Percentiles rank a stretch among this genome's conserved stretches.
Conservation (phyloP, 1,140 invertebrate genomes). For the Uloborus diversus region DNA sequence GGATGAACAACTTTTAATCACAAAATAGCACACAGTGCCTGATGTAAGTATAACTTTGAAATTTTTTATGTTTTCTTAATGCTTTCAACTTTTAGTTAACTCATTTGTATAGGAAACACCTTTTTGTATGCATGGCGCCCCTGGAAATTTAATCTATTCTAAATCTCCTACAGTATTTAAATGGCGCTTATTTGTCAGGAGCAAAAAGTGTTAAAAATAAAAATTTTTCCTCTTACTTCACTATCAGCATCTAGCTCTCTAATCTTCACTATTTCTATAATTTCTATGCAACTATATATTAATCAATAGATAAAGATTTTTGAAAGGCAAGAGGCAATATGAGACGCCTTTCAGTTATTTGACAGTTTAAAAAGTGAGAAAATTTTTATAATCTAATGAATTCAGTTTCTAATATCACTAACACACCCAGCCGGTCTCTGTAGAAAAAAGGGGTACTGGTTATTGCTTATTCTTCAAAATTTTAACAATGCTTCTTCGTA, state of each 20-base stretch:
- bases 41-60: too few species aligned
- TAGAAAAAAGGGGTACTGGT: too few species aligned
- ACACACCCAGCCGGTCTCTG: constrained; percentile 17
- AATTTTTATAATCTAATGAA: constrained; percentile 31
- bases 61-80: too few species aligned
- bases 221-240: constrained; percentile 26
- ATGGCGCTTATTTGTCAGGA: constrained; percentile 49
- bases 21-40: too few species aligned
- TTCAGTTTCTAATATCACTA: constrained; percentile 2
- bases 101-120: too few species aligned
- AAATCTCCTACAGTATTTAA: constrained; percentile 17
- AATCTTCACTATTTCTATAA: background rate
- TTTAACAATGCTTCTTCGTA: too few species aligned
- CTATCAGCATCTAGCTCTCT: constrained; percentile 36
- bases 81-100: too few species aligned
- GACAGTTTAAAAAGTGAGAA: constrained; percentile 53
- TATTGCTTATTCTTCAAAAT: too few species aligned
- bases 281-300: constrained; percentile 27
- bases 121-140: too few species aligned
- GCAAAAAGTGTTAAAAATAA: constrained; percentile 55
- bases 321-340: constrained; percentile 50
- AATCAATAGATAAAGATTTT: constrained; percentile 36
- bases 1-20: too few species aligned
- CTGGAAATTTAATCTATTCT: constrained; percentile 35
- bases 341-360: constrained; percentile 43